These are phyloP conservation scores for Macquaria ambigua DNA, from an alignment of 2,113 vertebrate species.

Conservation along the genomic window DNA sequence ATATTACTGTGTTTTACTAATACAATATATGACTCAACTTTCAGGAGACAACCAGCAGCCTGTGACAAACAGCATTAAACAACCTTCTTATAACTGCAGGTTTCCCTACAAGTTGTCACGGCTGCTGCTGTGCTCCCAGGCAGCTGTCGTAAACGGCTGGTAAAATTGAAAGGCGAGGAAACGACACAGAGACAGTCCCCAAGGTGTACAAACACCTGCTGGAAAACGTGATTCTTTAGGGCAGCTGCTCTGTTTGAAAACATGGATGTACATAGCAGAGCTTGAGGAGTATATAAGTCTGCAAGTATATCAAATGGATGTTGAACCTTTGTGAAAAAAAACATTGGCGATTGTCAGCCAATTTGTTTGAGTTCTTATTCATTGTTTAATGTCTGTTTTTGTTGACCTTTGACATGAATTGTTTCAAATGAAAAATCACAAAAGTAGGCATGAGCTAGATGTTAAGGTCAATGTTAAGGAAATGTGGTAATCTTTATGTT, in stretches of 20 bases:
- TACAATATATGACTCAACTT: constrained; percentile 3
- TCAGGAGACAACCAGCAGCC: neutral
- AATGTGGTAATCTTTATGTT: neutral
- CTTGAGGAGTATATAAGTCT: neutral
- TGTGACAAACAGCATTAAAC: constrained; percentile 35
- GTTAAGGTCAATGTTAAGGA: neutral
- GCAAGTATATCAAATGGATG: neutral
- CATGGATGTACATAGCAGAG: constrained; percentile 37
- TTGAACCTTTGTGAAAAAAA: neutral
- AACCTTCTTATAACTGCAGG: constrained; percentile 29
- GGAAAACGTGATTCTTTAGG: constrained; percentile 66
- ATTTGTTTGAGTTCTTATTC: neutral
- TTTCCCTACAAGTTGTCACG: constrained; percentile 49
- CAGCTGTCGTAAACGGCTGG: constrained; percentile 73
- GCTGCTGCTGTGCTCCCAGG: constrained; percentile 55
- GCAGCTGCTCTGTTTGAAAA: constrained; percentile 69
- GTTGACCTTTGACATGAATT: neutral
- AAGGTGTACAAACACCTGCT: constrained; percentile 77
- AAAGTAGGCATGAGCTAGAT: neutral
- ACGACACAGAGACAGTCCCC: constrained; percentile 61
- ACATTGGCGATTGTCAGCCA: neutral
- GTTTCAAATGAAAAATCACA: neutral
- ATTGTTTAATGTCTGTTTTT: neutral
- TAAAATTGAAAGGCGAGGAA: constrained; percentile 65
- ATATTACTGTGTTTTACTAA: neutral